Evolutionary conservation across 1,140 invertebrate species (phyloP).

Genomic region (Anoplophora glabripennis): DNA sequence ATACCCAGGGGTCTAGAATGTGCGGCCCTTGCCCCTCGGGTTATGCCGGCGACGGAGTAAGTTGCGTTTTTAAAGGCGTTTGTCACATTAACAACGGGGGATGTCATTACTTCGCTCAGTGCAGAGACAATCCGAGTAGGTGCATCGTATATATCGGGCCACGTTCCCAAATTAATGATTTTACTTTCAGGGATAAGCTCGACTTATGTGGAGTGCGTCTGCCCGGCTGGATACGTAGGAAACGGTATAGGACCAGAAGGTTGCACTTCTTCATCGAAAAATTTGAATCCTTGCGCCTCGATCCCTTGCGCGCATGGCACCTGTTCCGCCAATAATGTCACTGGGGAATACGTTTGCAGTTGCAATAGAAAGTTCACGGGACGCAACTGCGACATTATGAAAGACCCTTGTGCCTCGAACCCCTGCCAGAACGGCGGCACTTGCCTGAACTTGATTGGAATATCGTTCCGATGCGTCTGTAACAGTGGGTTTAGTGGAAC

Average conservation of each 20-base stretch:
- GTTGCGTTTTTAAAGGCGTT: conserved; percentile 62
- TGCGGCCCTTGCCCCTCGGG: conserved; percentile 87
- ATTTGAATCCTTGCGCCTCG: conserved; percentile 53
- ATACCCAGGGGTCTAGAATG: conserved; percentile 77
- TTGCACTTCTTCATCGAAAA: conserved; percentile 54
- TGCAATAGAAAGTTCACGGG: conserved; percentile 62
- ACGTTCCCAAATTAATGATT: too few relatives aligned
- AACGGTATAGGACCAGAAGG: conserved; percentile 78
- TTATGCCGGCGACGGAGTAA: conserved; percentile 77
- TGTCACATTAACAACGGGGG: conserved; percentile 77
- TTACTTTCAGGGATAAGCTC: conserved; percentile 45
- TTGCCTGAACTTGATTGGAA: conserved; percentile 56
- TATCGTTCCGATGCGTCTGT: conserved; percentile 59
- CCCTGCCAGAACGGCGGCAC: conserved; percentile 82
- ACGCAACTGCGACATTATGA: conserved; percentile 55
- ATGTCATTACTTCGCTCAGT: conserved; percentile 79
- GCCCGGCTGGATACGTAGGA: conserved; percentile 76
- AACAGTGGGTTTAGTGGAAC: conserved; percentile 56
- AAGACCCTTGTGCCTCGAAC: conserved; percentile 63
- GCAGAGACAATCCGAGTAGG: conserved; percentile 64
- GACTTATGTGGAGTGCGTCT: conserved; percentile 68
- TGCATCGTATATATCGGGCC: neutral
- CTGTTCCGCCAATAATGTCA: conserved; percentile 51
- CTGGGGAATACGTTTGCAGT: conserved; percentile 54
- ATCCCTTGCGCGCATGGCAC: conserved; percentile 69